A percentile compares a stretch with the other conserved stretches of the same genome.
These are phyloP conservation scores for Numenius arquata DNA, from an alignment of 2,113 vertebrate genomes.

Conservation along the genomic window DNA sequence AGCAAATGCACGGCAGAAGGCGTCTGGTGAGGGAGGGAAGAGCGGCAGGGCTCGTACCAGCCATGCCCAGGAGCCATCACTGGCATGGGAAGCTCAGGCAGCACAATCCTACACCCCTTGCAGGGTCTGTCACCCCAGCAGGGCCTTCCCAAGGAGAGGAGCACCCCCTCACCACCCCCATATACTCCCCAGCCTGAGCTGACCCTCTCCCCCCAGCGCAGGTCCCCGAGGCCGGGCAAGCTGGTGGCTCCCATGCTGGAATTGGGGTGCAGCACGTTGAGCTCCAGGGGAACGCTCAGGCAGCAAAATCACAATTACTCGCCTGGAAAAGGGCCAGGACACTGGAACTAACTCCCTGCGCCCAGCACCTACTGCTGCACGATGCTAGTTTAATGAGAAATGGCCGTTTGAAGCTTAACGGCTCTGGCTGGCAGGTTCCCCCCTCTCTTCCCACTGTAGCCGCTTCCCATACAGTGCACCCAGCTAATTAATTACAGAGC, in stretches of 20 bases:
- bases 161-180: background rate
- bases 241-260: rapidly evolving
- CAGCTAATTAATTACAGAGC: conserved; percentile 49
- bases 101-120: background rate
- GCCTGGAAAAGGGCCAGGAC: background rate
- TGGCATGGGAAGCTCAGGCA: rapidly evolving
- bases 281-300: rapidly evolving
- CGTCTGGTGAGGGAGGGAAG: background rate
- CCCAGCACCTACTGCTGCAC: background rate
- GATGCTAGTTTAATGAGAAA: background rate
- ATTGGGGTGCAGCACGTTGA: background rate
- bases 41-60: background rate
- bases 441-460: background rate
- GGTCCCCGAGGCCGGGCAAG: rapidly evolving
- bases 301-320: background rate
- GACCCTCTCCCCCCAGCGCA: background rate
- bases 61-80: background rate
- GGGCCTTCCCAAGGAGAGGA: background rate
- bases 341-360: background rate
- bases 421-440: background rate
- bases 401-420: background rate
- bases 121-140: background rate
- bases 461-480: background rate
- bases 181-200: background rate
- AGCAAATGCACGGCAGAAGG: background rate